Evolutionary conservation across 2,888 invertebrate species (phyloP).

Genomic region (Conops quadrifasciatus): DNA sequence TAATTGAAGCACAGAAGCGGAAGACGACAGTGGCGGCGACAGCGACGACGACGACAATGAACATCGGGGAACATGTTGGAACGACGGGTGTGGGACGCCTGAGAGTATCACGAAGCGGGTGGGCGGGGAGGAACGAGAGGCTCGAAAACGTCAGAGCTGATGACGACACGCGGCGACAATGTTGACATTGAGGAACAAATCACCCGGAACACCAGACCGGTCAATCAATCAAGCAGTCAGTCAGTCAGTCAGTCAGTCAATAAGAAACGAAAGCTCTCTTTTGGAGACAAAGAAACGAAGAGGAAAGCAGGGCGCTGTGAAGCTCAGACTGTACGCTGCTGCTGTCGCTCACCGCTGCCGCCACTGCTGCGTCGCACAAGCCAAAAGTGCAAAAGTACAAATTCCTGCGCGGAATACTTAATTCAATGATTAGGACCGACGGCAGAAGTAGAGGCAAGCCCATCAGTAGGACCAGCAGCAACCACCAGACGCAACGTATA

Average conservation of each 20-base stretch:
- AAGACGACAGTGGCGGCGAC: too few species aligned
- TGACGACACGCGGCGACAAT: not conserved
- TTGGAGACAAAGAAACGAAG: not conserved
- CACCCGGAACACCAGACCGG: not conserved
- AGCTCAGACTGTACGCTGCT: not conserved
- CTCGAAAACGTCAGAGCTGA: conserved; percentile 36
- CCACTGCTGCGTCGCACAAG: conserved; percentile 29
- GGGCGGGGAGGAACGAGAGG: not conserved
- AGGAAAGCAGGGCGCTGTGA: not conserved
- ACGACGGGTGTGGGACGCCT: too few species aligned
- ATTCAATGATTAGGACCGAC: conserved; percentile 40
- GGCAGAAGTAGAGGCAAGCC: not conserved
- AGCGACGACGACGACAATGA: too few species aligned
- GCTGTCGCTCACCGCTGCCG: not conserved
- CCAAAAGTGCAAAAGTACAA: conserved; percentile 65
- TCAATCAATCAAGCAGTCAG: not conserved
- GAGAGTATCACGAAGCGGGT: too few species aligned
- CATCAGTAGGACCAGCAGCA: not conserved
- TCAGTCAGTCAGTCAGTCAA: not conserved
- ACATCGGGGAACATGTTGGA: too few species aligned
- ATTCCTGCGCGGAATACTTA: conserved; percentile 63
- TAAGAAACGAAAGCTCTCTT: not conserved
- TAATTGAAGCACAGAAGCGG: conserved; percentile 30
- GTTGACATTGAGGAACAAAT: conserved; percentile 5
- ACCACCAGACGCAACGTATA: not conserved